phyloP scores from a whole-genome alignment of 2,113 vertebrate species.

The Paralichthys olivaceus region DNA sequence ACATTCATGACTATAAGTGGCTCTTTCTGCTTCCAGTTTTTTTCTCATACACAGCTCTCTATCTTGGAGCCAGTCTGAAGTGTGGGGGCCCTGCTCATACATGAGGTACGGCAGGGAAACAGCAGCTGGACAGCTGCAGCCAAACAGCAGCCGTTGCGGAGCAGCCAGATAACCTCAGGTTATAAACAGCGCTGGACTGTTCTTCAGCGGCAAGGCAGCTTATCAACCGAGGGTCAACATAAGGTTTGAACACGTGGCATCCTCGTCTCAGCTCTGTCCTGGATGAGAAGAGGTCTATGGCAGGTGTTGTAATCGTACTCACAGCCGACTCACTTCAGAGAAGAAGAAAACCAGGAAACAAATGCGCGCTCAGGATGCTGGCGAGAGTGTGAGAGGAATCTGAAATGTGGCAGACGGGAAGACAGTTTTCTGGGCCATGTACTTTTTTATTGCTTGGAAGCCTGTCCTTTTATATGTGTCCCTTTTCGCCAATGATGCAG shows the following conservation, averaged over 20 bases:
- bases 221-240: constrained; percentile 57
- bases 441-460: constrained; percentile 16
- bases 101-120: constrained; percentile 9
- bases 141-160: constrained; percentile 39
- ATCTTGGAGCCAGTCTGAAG: constrained; percentile 1
- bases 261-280: constrained; percentile 5
- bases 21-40: constrained; percentile 5
- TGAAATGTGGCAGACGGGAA: not conserved
- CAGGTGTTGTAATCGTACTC: constrained; percentile 2
- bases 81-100: not conserved
- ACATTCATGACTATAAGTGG: constrained; percentile 24
- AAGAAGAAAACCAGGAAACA: constrained; percentile 10
- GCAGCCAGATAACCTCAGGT: constrained; percentile 65
- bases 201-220: constrained; percentile 16
- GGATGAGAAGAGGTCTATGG: constrained; percentile 27
- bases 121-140: constrained; percentile 47
- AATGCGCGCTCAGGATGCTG: not conserved
- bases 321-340: not conserved
- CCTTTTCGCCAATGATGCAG: constrained; percentile 16
- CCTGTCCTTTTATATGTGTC: constrained; percentile 4
- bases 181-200: constrained; percentile 52
- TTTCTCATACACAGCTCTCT: constrained; percentile 4
- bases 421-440: not conserved
- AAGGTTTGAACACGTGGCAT: constrained; percentile 19
- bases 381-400: not conserved